These are phyloP conservation scores for Anolis carolinensis DNA, from an alignment of 2,113 vertebrate genomes.

Conservation along the genomic window DNA sequence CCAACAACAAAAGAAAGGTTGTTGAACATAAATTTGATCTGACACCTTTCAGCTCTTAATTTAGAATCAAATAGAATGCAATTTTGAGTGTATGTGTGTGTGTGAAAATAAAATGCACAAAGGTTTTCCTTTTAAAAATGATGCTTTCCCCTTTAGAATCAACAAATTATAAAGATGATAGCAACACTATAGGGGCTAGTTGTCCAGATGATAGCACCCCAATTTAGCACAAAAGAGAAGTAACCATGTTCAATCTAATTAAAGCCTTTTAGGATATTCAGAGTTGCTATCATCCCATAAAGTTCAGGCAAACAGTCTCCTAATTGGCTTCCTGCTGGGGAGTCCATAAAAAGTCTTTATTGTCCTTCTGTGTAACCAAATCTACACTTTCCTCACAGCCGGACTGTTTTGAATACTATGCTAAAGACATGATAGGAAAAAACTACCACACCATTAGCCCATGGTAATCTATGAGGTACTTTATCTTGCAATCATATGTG, in stretches of 20 bases:
- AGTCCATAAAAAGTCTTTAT: constrained; percentile 64
- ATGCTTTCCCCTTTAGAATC: constrained; percentile 50
- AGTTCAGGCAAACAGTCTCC: constrained; percentile 66
- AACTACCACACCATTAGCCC: background rate
- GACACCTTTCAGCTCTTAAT: constrained; percentile 43
- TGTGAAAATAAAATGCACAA: background rate
- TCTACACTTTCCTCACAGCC: constrained; percentile 54
- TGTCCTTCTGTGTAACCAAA: constrained; percentile 49
- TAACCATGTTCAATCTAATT: constrained; percentile 69
- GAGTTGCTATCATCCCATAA: constrained; percentile 20
- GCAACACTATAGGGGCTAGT: constrained; percentile 49
- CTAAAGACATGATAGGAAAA: background rate
- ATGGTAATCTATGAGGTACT: background rate
- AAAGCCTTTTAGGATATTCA: constrained; percentile 70
- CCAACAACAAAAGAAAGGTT: background rate
- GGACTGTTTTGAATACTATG: background rate
- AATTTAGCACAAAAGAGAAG: constrained; percentile 44
- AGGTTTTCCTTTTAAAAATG: constrained; percentile 24
- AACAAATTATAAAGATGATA: constrained; percentile 57
- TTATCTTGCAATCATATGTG: background rate
- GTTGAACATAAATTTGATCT: background rate
- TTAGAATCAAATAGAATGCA: constrained; percentile 48
- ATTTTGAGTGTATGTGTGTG: background rate
- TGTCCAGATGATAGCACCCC: constrained; percentile 49
- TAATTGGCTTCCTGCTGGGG: constrained; percentile 75